These are phyloP conservation scores for Empidonax traillii DNA, from an alignment of 2,113 vertebrate genomes.

Conservation along the genomic window DNA sequence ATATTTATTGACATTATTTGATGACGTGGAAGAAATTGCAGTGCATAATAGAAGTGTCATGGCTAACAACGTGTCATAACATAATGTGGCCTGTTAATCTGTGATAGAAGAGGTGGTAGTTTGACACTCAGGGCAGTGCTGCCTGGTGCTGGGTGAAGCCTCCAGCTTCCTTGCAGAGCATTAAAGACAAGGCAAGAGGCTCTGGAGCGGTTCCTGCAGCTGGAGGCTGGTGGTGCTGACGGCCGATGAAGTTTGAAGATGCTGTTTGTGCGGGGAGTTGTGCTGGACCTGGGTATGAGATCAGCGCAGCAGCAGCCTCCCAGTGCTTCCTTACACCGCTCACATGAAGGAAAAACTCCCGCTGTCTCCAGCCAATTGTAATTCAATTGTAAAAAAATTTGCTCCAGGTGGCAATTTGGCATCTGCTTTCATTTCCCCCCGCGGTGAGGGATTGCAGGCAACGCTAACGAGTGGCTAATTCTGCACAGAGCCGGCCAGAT, in stretches of 20 bases:
- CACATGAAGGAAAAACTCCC: background rate
- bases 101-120: background rate
- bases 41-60: background rate
- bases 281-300: background rate
- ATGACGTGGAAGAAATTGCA: background rate
- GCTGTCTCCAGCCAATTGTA: background rate
- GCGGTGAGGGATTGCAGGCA: background rate
- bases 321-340: background rate
- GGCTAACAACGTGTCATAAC: background rate
- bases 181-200: background rate
- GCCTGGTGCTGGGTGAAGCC: background rate
- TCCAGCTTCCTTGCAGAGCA: background rate
- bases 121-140: background rate
- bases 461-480: background rate
- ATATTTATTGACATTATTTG: background rate
- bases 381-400: background rate
- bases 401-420: slow-evolving; percentile 37
- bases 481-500: background rate
- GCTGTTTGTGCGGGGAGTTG: background rate
- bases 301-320: background rate
- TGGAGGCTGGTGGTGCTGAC: background rate
- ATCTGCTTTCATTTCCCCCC: background rate
- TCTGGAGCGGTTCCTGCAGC: background rate
- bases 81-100: background rate
- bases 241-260: background rate